Conservation (phyloP, 2,113 vertebrate genomes). For the Eonycteris spelaea region DNA sequence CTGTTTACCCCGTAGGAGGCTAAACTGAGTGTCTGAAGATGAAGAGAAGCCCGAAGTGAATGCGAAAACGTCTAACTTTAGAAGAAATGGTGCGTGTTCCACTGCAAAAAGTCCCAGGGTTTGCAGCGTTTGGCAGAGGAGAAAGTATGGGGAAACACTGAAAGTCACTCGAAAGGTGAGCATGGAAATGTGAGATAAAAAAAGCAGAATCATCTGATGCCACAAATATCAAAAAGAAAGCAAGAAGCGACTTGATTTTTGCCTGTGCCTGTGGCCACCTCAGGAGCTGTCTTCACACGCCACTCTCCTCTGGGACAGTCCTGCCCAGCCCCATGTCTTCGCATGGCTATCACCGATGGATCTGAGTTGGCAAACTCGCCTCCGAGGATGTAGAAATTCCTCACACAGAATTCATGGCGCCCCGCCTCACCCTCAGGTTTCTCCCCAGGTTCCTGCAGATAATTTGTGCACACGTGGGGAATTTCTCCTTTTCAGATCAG, state of each 20-base stretch:
- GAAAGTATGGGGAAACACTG: neutral
- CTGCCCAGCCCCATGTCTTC: constrained; percentile 42
- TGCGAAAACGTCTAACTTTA: neutral
- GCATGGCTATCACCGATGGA: constrained; percentile 29
- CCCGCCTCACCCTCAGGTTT: constrained; percentile 8
- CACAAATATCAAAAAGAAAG: constrained; percentile 11
- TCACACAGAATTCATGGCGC: neutral
- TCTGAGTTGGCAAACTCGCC: constrained; percentile 22
- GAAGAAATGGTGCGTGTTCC: neutral
- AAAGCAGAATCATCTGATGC: constrained; percentile 40
- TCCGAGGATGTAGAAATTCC: constrained; percentile 48
- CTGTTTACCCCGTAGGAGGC: neutral
- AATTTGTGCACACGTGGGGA: neutral
- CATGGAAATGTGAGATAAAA: constrained; percentile 29
- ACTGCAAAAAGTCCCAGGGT: neutral
- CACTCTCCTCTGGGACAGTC: constrained; percentile 44
- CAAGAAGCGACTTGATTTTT: constrained; percentile 67
- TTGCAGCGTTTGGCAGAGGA: neutral
- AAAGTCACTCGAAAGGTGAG: neutral
- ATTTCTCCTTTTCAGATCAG: neutral
- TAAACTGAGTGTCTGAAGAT: neutral
- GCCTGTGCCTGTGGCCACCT: constrained; percentile 46
- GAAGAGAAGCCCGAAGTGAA: neutral
- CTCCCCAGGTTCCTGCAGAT: neutral
- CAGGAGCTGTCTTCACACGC: constrained; percentile 48